phyloP scores from a whole-genome alignment of 2,113 vertebrate species.

The Hystrix brachyura region DNA sequence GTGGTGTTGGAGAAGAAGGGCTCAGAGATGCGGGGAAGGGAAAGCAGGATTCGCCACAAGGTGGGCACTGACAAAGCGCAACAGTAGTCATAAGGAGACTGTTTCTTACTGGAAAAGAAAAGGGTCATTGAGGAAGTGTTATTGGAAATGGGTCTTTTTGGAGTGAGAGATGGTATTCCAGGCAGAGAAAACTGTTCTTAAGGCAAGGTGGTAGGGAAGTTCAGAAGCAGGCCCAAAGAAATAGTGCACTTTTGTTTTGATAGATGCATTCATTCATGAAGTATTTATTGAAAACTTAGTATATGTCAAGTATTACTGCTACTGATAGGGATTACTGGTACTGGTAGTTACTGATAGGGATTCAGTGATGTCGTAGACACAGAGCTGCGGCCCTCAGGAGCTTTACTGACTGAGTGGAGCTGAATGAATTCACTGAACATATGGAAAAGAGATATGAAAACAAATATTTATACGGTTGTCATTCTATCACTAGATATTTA shows the following conservation, averaged over 20 bases:
- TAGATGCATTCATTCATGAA: not conserved
- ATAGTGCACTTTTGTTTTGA: not conserved
- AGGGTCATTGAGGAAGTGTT: not conserved
- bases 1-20: not conserved
- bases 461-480: not conserved
- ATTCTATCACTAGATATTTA: not conserved
- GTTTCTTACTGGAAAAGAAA: not conserved
- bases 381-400: not conserved
- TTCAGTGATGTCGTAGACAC: not conserved
- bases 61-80: not conserved
- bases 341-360: not conserved
- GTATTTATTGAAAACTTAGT: conserved; percentile 15
- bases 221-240: conserved; percentile 18
- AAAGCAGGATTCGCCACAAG: not conserved
- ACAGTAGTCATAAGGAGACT: not conserved
- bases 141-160: not conserved
- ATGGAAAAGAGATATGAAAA: not conserved
- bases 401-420: not conserved
- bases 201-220: not conserved
- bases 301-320: not conserved
- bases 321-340: not conserved
- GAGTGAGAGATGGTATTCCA: not conserved
- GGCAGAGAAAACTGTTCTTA: not conserved
- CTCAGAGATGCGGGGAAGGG: not conserved
- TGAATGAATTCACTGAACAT: not conserved